Evolutionary conservation across 1,140 invertebrate species (phyloP), one percentile per base, ranked within the genome.

Genomic region (Drosophila rhopaloa): DNA sequence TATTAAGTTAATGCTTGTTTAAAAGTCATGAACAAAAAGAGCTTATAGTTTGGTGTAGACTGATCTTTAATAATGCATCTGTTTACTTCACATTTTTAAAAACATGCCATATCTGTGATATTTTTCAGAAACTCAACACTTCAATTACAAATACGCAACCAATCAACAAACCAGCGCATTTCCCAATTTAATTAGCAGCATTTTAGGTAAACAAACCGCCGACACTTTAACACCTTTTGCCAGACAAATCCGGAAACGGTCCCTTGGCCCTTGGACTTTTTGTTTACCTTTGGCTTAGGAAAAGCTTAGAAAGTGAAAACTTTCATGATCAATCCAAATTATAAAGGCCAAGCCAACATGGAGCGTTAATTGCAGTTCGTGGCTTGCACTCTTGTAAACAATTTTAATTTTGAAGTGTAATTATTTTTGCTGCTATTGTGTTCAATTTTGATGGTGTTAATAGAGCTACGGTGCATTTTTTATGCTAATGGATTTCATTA

Each of bases 251-350:
- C 72, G 70, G 68, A 62, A 73, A 75, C 37, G 46, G n/a, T 38
- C 32, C 1, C 10, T 32, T 9, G 41, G 40, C 68, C 41, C 47
- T 72, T 41, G 13, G 11, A 24, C 29, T 40, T 40, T 40, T 47
- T 44, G 55, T 53, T 61, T 73, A 61, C 37, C 8, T 74, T 56
- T 46, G 8, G 53, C 14, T 35, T 19, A 19, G 19, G 2, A 19
- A 7, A 32, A 44, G 61, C 73, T 76, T 76, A 76, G 73, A 76
- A 76, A 76, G 73, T 76, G 73, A 76, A 76, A 76, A 57, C 53
- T 53, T 65, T 41, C 59, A 44, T 63, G 71, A 58, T 58, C 38
- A 75, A 59, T 38, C 60, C 41, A 66, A 75, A 66, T 75, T 66
- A 58, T 40, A 76, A 57, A 38, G 50, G n/a, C 62, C 62, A 56